Evolutionary conservation across 2,113 vertebrate species (phyloP), one percentile per base, ranked within the genome.

Genomic region (Tonatia bakeri): DNA sequence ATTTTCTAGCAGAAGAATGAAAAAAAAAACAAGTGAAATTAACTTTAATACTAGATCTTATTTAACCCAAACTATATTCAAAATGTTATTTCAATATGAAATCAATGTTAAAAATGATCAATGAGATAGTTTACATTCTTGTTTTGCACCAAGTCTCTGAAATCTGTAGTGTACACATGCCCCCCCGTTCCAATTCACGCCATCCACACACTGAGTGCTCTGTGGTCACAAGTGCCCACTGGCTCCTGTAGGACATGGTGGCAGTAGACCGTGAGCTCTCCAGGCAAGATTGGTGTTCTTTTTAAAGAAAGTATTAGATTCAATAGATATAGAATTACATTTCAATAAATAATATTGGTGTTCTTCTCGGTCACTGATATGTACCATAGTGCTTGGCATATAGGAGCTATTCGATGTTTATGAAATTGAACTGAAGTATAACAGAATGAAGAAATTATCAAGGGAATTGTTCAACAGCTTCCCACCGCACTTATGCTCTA

Each of bases 121-220:
- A 67, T 61, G 67, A 88, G 33, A 36, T 77, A 19, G 50, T 56
- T 81, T 89, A 83, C 36, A 85, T 64, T 87, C n/a, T 79, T 75
- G 17, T 96, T 93, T 97, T 93, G 43, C 12, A 89, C 15, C 43
- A 36, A 56, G 24, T 94, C 45, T 95, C 85, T 81, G 31, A 93
- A 90, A 91, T 82, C 13, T 31, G 28, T 43, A 79, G 14, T 87
- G 83, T 36, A 87, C 17, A 67, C 5, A 52, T 87, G 79, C 4
- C 13, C 1, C 40, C n/a, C 59, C 10, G 33, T 91, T 87, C 26
- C 7, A 20, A 1, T 93, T 84, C 50, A 45, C 22, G 50, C 12
- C 59, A 73, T 36, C 15, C 56, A 81, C n/a, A 28, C 28, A 50
- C 7, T 5, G 52, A 26, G 11, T 85, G 38, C 45, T 83, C 73